Evolutionary conservation across 2,888 invertebrate genomes (phyloP).

Genomic region (Piscicola geometra): DNA sequence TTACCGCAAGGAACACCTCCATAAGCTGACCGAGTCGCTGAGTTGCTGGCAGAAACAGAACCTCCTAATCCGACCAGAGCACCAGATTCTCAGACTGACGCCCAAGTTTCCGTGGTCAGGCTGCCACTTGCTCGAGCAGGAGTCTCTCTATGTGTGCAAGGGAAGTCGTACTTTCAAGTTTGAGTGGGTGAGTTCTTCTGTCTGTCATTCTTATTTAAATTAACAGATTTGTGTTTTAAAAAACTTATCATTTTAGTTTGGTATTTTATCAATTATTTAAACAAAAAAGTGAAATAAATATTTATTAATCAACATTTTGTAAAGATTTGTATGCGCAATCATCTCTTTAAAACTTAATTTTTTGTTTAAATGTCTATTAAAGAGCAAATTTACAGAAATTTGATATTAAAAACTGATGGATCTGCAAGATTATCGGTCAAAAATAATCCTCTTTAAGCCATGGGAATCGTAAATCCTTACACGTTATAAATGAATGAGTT

Average conservation of each 20-base stretch:
- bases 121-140: slow-evolving; percentile 39
- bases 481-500: background rate
- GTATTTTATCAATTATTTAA: background rate
- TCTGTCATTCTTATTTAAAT: background rate
- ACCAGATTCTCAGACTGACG: slow-evolving; percentile 43
- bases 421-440: background rate
- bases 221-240: background rate
- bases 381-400: background rate
- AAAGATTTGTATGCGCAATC: background rate
- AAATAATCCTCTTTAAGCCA: background rate
- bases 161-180: slow-evolving; percentile 41
- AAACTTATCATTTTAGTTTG: no score
- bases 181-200: slow-evolving; percentile 16
- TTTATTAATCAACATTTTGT: background rate
- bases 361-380: background rate
- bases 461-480: background rate
- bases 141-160: slow-evolving; percentile 39
- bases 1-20: slow-evolving; percentile 42
- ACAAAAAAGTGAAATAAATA: background rate
- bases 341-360: background rate
- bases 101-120: slow-evolving; percentile 43
- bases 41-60: slow-evolving; percentile 43
- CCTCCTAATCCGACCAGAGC: slow-evolving; percentile 39
- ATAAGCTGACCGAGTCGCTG: slow-evolving; percentile 37
- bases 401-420: background rate